Conservation (phyloP, 2,113 vertebrate species). For the Ophthalmotilapia sp. region DNA sequence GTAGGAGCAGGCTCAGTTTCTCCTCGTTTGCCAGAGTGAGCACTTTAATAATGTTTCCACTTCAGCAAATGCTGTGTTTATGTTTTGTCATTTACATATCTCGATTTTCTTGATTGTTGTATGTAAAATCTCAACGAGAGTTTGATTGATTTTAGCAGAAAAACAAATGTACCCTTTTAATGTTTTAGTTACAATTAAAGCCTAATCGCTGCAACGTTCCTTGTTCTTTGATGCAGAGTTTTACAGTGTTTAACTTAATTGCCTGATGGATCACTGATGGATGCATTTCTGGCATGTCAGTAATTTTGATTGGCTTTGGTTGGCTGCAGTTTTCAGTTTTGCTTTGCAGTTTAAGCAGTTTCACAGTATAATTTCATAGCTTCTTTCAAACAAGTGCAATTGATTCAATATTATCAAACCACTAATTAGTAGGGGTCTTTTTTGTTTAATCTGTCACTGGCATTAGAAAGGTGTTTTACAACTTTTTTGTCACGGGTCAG, state of each 20-base stretch:
- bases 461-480: neutral
- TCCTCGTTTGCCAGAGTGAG: neutral
- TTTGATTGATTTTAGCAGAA: neutral
- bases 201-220: neutral
- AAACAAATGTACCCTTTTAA: neutral
- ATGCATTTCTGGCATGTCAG: neutral
- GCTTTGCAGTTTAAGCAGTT: neutral
- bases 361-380: neutral
- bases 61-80: neutral
- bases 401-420: neutral
- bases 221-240: neutral
- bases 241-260: neutral
- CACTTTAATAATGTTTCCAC: neutral
- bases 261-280: neutral
- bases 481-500: neutral
- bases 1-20: neutral
- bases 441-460: neutral
- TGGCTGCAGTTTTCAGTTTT: neutral
- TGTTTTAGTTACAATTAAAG: neutral
- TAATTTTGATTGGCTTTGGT: neutral
- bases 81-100: neutral
- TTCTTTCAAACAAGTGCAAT: neutral
- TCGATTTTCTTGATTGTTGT: neutral
- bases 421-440: neutral
- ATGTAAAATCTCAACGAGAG: accelerated